Evolutionary conservation across 1,140 invertebrate species (phyloP), one percentile per base, ranked within the genome.

Genomic region (Eubasilissa regina): DNA sequence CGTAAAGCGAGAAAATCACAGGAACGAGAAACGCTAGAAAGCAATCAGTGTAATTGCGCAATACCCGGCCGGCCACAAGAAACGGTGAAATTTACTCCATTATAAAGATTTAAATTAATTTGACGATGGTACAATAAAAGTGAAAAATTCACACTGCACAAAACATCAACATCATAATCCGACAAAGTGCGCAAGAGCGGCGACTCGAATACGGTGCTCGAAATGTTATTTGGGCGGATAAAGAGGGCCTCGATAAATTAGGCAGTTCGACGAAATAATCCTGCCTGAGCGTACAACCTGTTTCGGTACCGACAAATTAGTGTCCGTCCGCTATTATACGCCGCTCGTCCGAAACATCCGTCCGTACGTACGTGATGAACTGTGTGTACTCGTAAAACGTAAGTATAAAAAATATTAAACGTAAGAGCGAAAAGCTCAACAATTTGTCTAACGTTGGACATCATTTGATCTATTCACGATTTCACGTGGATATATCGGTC

Each of bases 341-440:
- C 53, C 70, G 44, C 70, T 74, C n/a, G 56, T 74, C n/a, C 51
- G 51, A 74, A 74, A 74, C 53, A 74, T 74, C 56, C 21, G 17
- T 56, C 51, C 35, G 44, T 17, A 56, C 21, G 44, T 21, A 56
- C 8, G 70, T 74, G 25, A 35, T 35, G 25, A 35, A 35, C 25
- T 6, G 6, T 3, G 3, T 8, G 3, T 15, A 51, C 9, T 51
- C 48, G 25, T 35, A 35, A 6, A 6, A 1, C 25, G 25, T 35
- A 35, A 35, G 25, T 35, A 35, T 35, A 35, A 6, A 35, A 35
- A 35, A 35, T 35, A 35, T 35, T 6, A 35, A 35, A 35, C 1
- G 6, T 35, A 35, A 1, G 25, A 35, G 6, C 25, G 25, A 6
- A 6, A 35, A 1, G 25, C 25, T 35, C 6, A 6, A 6, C 25